Evolutionary conservation across 2,797 vertebrate species (phyloP).

Genomic region (Acrossocheilus fasciatus): DNA sequence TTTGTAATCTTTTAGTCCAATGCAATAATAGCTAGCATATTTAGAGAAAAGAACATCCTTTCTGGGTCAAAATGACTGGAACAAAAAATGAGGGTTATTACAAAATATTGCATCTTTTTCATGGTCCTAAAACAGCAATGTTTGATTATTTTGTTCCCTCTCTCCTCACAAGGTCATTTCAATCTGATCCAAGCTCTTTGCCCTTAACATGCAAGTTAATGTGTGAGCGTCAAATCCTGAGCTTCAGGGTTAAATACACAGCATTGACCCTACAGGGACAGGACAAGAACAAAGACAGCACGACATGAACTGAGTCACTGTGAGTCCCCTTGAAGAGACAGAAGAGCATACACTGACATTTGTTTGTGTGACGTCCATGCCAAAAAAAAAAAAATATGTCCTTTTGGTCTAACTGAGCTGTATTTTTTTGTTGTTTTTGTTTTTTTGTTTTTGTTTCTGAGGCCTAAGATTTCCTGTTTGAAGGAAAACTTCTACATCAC

Average conservation of each 20-base stretch:
- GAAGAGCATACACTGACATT: neutral
- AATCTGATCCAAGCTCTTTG: neutral
- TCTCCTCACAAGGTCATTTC: neutral
- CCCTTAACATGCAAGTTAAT: neutral
- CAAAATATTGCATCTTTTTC: neutral
- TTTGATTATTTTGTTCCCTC: neutral
- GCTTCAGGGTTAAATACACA: neutral
- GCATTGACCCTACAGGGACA: neutral
- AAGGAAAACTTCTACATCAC: neutral
- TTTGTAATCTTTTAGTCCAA: neutral
- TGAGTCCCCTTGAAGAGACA: neutral
- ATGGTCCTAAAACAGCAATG: neutral
- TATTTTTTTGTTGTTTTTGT: neutral
- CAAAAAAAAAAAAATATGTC: neutral
- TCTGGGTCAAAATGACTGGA: neutral
- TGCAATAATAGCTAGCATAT: neutral
- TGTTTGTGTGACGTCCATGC: neutral
- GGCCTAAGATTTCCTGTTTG: neutral
- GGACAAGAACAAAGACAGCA: neutral
- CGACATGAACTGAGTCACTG: neutral
- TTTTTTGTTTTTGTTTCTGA: neutral
- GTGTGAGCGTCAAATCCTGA: neutral
- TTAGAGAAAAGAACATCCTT: neutral
- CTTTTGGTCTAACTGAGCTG: neutral
- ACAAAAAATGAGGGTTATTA: neutral